Conservation (phyloP, 2,888 invertebrate species). For the Limnephilus marmoratus region DNA sequence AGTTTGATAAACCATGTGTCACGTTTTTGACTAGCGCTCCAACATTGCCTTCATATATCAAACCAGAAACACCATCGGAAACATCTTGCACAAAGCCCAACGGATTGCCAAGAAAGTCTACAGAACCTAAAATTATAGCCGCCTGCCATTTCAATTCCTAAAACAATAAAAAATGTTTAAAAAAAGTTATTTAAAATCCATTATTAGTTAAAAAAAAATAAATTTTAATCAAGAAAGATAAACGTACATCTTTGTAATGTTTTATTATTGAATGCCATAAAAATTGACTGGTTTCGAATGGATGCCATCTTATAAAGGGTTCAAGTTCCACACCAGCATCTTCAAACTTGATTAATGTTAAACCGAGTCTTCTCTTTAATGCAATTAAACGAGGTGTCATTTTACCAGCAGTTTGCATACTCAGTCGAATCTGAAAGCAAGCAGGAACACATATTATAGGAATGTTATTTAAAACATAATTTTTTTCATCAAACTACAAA, state of each 20-base stretch:
- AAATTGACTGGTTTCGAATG: slow-evolving; percentile 93
- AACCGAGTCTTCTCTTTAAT: slow-evolving; percentile 90
- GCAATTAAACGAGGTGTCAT: slow-evolving; percentile 85
- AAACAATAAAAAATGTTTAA: not conserved
- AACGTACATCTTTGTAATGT: slow-evolving; percentile 88
- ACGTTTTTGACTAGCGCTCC: slow-evolving; percentile 95
- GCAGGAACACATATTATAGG: not conserved
- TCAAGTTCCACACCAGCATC: slow-evolving; percentile 96
- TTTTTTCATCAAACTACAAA: too few species aligned
- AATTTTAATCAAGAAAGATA: not conserved
- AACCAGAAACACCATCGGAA: slow-evolving; percentile 94
- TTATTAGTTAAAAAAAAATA: not conserved
- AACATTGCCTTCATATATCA: slow-evolving; percentile 95
- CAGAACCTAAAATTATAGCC: slow-evolving; percentile 95
- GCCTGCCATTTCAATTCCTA: slow-evolving; percentile 96
- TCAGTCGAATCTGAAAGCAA: slow-evolving; percentile 85
- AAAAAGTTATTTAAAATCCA: not conserved
- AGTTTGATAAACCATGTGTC: slow-evolving; percentile 97
- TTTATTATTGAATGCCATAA: slow-evolving; percentile 88
- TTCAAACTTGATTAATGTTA: slow-evolving; percentile 96
- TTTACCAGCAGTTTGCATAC: slow-evolving; percentile 92
- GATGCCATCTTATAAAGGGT: slow-evolving; percentile 90
- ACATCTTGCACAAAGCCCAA: slow-evolving; percentile 97
- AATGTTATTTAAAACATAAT: not conserved
- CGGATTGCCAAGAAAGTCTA: slow-evolving; percentile 98